These are phyloP conservation scores for Troides aeacus DNA, from an alignment of 2,888 invertebrate species.

Conservation along the genomic window DNA sequence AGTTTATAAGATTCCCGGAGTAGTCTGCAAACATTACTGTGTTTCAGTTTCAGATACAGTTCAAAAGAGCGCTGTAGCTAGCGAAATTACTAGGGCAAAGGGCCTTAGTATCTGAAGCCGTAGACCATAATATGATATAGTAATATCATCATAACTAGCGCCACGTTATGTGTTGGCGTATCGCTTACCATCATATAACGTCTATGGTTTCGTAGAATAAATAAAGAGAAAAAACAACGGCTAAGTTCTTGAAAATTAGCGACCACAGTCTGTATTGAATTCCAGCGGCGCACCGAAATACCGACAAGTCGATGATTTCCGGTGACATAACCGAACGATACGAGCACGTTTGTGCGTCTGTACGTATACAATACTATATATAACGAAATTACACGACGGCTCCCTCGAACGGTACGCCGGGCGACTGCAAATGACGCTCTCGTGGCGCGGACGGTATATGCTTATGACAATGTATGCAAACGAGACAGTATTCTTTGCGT, in stretches of 20 bases:
- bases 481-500: constrained; percentile 25
- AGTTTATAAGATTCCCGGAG: too few relatives aligned
- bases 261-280: constrained; percentile 1
- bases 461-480: constrained; percentile 27
- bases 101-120: too few relatives aligned
- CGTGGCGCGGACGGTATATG: constrained; percentile 5
- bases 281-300: constrained; percentile 17
- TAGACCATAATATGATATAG: too few relatives aligned
- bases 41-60: too few relatives aligned
- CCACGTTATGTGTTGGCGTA: too few relatives aligned
- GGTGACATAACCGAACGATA: constrained; percentile 27
- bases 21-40: too few relatives aligned
- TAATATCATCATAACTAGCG: too few relatives aligned
- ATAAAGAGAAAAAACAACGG: neutral
- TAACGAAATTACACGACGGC: constrained; percentile 27
- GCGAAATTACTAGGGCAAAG: too few relatives aligned
- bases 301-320: constrained; percentile 29
- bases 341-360: constrained; percentile 4
- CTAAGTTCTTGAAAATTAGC: neutral
- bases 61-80: too few relatives aligned
- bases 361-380: constrained; percentile 18
- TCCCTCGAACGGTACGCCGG: constrained; percentile 20
- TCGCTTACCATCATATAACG: too few relatives aligned
- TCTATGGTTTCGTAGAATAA: too few relatives aligned
- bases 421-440: constrained; percentile 28